These are phyloP conservation scores for Chaetoderma sp. DNA, from an alignment of 2,888 invertebrate species.

Conservation along the genomic window DNA sequence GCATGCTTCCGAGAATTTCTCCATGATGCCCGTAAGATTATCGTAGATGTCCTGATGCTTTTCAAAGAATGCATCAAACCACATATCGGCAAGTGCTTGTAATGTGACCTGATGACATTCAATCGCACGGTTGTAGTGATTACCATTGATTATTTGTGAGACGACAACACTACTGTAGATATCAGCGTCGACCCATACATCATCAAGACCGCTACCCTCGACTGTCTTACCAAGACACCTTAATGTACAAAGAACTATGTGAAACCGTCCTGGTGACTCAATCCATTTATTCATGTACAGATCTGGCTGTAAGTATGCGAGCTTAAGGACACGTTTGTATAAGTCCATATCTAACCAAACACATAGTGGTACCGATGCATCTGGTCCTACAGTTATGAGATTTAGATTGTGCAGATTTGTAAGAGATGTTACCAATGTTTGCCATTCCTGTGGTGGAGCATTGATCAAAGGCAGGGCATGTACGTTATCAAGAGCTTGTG, in stretches of 20 bases:
- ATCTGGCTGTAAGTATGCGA: constrained; percentile 8
- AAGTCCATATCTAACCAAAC: constrained; percentile 14
- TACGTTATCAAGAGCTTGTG: background rate
- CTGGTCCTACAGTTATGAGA: constrained; percentile 3
- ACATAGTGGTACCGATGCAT: background rate
- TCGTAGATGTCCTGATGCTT: background rate
- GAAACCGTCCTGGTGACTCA: constrained; percentile 3
- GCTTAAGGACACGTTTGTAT: constrained; percentile 17
- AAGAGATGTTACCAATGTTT: constrained; percentile 13
- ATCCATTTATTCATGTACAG: constrained; percentile 22
- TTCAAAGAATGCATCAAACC: constrained; percentile 3
- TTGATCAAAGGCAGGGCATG: constrained; percentile 12
- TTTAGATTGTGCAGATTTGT: constrained; percentile 3
- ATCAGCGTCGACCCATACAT: constrained; percentile 16
- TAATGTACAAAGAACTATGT: constrained; percentile 15
- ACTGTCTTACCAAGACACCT: constrained; percentile 6
- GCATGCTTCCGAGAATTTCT: background rate
- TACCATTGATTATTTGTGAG: constrained; percentile 15
- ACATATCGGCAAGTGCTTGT: background rate
- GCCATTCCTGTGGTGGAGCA: constrained; percentile 13
- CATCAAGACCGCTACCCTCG: constrained; percentile 15
- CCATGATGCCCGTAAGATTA: background rate
- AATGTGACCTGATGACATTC: constrained; percentile 1
- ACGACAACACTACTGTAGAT: constrained; percentile 17
- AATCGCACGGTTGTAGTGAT: constrained; percentile 18